Evolutionary conservation across 2,113 vertebrate genomes (phyloP), one percentile per base, ranked within the genome.

Genomic region (Aptenodytes patagonicus): DNA sequence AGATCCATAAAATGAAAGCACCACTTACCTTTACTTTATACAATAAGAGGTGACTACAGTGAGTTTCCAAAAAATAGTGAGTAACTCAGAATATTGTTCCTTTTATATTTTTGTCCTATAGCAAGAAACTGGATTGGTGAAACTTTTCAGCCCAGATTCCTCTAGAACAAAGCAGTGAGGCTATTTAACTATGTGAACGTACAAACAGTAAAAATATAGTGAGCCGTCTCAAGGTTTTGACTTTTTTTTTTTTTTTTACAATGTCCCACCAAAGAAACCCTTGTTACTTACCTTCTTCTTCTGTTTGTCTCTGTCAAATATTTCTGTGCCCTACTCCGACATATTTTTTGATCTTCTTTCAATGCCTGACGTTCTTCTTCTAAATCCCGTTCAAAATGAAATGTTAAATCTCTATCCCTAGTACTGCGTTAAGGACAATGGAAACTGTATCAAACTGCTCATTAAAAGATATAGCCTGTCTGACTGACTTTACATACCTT

Each of bases 301-400:
- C 97, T 98, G 92, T 99, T 99, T 94, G 99, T 99, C 96, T 99
- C 99, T 87, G 95, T 57, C 14, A 89, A 98, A 83, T 98, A 98
- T 96, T 98, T 99, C 73, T 98, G 99, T 49, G 98, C 98, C 78
- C 96, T 98, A 71, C 91, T 98, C 95, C 98, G 97, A 97, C 97
- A 98, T 25, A 97, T 44, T 97, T 98, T 99, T 97, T 99, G 99
- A 95, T 99, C 97, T 83, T 99, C 98, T 62, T 98, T 93, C 98
- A 99, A 80, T 13, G 97, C 78, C 29, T 85, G 96, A 64, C 97
- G 98, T 57, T 99, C 99, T 89, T 98, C 97, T 84, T 98, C 95
- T 84, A 98, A 97, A 94, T 98, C 98, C 79, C 89, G 89, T 71
- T 98, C 98, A 52, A 97, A 94, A 86, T 95, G 83, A 61, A 97